Percentiles rank a stretch among this genome's conserved stretches.
These are phyloP conservation scores for Ectropis crepuscularia DNA, from an alignment of 2,888 invertebrate genomes.

Conservation along the genomic window DNA sequence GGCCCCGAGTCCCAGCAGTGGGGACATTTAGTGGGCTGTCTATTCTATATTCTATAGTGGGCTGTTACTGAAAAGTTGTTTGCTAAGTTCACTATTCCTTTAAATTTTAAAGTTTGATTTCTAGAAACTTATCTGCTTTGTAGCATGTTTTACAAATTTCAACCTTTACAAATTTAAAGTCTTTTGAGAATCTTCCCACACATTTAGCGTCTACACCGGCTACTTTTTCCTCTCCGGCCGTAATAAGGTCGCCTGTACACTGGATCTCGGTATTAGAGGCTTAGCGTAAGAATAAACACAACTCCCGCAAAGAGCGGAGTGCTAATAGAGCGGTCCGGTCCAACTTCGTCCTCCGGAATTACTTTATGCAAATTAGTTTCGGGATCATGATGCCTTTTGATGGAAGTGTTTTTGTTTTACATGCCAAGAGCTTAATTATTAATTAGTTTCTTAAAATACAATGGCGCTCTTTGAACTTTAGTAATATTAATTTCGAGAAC, in stretches of 20 bases:
- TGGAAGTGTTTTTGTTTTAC: constrained; percentile 49
- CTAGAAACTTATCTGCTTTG: no score
- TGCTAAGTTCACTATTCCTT: no score
- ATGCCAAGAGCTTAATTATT: constrained; percentile 24
- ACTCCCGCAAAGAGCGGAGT: constrained; percentile 43
- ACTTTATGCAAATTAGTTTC: constrained; percentile 56
- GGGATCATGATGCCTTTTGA: constrained; percentile 51
- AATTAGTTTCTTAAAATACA: constrained; percentile 26
- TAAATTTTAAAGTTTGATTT: no score
- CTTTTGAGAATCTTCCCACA: background rate
- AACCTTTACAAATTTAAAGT: no score
- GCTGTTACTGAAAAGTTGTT: no score
- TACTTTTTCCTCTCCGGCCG: constrained; percentile 23
- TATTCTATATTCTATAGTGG: no score
- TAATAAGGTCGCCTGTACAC: constrained; percentile 20
- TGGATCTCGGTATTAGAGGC: constrained; percentile 25
- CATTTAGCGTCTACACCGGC: background rate
- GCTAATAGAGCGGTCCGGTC: constrained; percentile 49
- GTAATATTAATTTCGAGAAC: background rate
- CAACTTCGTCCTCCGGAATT: constrained; percentile 45
- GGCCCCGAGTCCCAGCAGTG: no score
- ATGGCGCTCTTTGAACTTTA: background rate
- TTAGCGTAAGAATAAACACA: constrained; percentile 38
- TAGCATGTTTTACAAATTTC: no score
- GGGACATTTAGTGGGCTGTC: no score